These are phyloP conservation scores for Ochropacha duplaris DNA, from an alignment of 2,888 invertebrate genomes.

Conservation along the genomic window DNA sequence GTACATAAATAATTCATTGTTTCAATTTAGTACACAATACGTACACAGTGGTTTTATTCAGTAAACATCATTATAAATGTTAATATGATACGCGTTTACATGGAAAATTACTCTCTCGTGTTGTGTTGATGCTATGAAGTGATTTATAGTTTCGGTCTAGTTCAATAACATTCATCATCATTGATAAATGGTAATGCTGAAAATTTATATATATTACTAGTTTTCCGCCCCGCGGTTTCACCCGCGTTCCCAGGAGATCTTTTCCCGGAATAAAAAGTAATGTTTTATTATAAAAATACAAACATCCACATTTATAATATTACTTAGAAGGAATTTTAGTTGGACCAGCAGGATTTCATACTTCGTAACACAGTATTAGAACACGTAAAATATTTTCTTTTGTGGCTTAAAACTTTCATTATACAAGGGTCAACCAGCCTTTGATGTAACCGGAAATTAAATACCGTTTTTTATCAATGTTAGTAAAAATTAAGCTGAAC, in stretches of 20 bases:
- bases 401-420: too few species aligned
- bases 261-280: too few species aligned
- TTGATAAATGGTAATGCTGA: neutral
- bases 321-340: too few species aligned
- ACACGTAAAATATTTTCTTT: too few species aligned
- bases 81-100: conserved; percentile 30
- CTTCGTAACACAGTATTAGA: too few species aligned
- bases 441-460: neutral
- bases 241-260: too few species aligned
- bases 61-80: conserved; percentile 35
- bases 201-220: too few species aligned
- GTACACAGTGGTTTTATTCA: conserved; percentile 16
- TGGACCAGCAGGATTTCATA: too few species aligned
- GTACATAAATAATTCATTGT: conserved; percentile 51
- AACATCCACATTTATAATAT: too few species aligned
- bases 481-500: conserved; percentile 11
- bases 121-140: neutral
- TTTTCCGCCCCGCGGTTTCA: too few species aligned
- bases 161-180: neutral
- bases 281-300: too few species aligned
- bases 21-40: conserved; percentile 38
- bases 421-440: neutral
- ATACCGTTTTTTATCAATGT: neutral
- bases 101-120: neutral
- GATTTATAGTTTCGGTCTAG: neutral